Evolutionary conservation across 2,797 vertebrate genomes (phyloP).

Genomic region (Brachyrhaphis roseni): DNA sequence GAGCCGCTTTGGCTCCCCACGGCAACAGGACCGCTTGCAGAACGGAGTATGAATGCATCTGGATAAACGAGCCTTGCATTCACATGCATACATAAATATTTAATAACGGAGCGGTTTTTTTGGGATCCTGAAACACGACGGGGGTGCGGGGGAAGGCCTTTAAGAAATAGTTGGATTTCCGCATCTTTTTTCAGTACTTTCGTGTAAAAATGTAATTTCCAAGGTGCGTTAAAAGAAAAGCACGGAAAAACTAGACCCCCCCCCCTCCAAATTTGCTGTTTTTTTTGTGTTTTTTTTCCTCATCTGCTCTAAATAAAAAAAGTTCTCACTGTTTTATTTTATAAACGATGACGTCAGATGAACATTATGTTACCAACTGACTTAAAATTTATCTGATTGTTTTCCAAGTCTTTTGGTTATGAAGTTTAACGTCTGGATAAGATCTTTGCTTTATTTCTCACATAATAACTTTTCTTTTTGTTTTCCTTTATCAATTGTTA

Average conservation of each 20-base stretch:
- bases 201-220: not conserved
- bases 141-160: not conserved
- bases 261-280: not conserved
- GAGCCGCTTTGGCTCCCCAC: slow-evolving; percentile 66
- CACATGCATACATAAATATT: slow-evolving; percentile 10
- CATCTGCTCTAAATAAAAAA: not conserved
- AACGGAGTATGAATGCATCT: slow-evolving; percentile 38
- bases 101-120: not conserved
- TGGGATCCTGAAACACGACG: not conserved
- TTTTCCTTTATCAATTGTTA: not conserved
- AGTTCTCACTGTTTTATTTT: not conserved
- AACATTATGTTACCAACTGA: not conserved
- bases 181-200: not conserved
- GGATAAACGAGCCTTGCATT: slow-evolving; percentile 25
- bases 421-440: not conserved
- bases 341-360: not conserved
- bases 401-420: not conserved
- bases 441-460: not conserved
- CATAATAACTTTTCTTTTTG: not conserved
- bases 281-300: not conserved
- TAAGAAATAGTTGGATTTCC: not conserved
- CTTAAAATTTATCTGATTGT: not conserved
- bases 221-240: not conserved
- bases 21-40: slow-evolving; percentile 59
- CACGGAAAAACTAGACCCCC: not conserved